phyloP scores from a whole-genome alignment of 2,797 vertebrate species.

The Urosaurus nigricauda region DNA sequence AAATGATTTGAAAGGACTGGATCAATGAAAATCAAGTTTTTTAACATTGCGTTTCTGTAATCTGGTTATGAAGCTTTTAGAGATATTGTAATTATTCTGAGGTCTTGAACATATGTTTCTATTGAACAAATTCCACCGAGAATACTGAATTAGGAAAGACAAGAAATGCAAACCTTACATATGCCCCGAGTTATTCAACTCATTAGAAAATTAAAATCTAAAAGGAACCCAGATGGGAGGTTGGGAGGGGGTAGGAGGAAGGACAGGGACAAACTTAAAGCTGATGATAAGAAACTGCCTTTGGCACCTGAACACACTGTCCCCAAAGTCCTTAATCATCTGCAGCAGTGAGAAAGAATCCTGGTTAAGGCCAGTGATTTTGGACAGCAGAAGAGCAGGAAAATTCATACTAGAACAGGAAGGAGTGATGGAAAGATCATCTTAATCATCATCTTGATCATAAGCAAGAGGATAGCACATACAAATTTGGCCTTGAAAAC shows the following conservation, averaged over 20 bases:
- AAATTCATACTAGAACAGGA: neutral
- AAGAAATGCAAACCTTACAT: constrained; percentile 59
- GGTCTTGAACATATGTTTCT: constrained; percentile 80
- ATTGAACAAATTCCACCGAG: constrained; percentile 73
- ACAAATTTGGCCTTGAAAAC: neutral
- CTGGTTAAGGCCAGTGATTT: neutral
- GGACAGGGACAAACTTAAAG: constrained; percentile 31
- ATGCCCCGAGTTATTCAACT: constrained; percentile 47
- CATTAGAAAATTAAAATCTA: constrained; percentile 60
- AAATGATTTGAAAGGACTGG: constrained; percentile 77
- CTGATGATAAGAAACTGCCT: neutral
- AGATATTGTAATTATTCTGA: constrained; percentile 82
- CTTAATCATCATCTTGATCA: neutral
- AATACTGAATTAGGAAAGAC: constrained; percentile 62
- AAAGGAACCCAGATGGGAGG: constrained; percentile 42
- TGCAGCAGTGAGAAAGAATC: neutral
- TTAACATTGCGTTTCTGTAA: constrained; percentile 78
- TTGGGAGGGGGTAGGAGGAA: neutral
- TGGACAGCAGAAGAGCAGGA: neutral
- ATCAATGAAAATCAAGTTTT: constrained; percentile 81
- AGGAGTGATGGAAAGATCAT: neutral
- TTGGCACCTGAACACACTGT: neutral
- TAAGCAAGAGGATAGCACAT: neutral
- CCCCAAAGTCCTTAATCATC: neutral
- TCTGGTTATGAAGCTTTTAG: constrained; percentile 84